Evolutionary conservation across 2,888 invertebrate genomes (phyloP), one percentile per base, ranked within the genome.

Genomic region (Psococerastis gibbosa): DNA sequence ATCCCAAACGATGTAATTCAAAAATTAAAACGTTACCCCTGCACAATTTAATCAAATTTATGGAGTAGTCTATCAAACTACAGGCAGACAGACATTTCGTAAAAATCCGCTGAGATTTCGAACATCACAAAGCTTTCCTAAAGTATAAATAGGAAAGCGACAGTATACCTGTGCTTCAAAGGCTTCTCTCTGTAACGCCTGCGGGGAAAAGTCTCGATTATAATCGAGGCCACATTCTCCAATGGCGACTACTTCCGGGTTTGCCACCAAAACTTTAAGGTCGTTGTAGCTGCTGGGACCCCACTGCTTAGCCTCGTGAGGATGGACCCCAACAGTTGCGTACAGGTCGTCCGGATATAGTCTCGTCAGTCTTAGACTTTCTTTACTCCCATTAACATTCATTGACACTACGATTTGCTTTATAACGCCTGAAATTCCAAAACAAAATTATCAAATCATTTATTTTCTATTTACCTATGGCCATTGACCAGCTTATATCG

Each of bases 211-310:
- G 61, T 91, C 88, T 57, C 89, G 77, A 61, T 83, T 88, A 62
- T 85, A 92, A 67, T 94, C 92, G 51, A 94, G 70, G 27, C 92
- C 92, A 61, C 92, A 92, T 61, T 91, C 91, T 16, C 92, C 92
- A 32, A 92, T 72, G 2, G 91, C 91, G 22, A 92, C 91, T 61
- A 91, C 91, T 65, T 91, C 88, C 2, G 78, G 76, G 56, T 84
- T 85, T 43, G 69, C 67, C 15, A 84, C 82, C 50, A 84, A 73
- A 49, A 71, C 71, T 54, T 71, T 70, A 45, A 89, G 64, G 56
- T 84, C 83, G 18, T 55, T 54, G 2, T 63, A 51, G 3, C 66
- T 65, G 5, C 65, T 65, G 3, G 66, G 64, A 33, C 73, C 69
- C 88, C 89, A 91, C 2, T 84, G 82, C 63, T 88, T 89, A 1